phyloP scores from a whole-genome alignment of 2,113 vertebrate species.

The Dunckerocampus dactyliophorus region DNA sequence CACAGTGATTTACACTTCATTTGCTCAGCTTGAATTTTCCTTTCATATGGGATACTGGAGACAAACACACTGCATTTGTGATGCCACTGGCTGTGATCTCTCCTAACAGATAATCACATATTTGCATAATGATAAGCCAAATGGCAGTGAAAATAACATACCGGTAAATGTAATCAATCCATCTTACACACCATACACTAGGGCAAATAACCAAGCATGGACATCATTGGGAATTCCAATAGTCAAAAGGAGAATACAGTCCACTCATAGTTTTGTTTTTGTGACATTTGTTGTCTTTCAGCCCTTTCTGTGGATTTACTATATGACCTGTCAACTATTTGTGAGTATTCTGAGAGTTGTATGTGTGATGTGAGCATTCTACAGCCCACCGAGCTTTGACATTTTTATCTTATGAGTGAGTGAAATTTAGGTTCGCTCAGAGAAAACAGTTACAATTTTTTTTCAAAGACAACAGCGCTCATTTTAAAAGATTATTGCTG shows the following conservation, averaged over 20 bases:
- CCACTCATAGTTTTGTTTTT: constrained; percentile 1
- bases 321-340: not conserved
- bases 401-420: constrained; percentile 45
- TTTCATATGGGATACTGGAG: constrained; percentile 61
- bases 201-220: constrained; percentile 11
- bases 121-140: constrained; percentile 62
- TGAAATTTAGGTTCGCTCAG: constrained; percentile 38
- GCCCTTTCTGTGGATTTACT: not conserved
- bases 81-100: constrained; percentile 61
- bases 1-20: constrained; percentile 64
- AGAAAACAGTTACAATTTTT: constrained; percentile 30
- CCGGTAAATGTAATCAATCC: not conserved
- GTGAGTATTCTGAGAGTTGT: not conserved
- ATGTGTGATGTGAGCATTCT: constrained; percentile 14
- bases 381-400: constrained; percentile 25
- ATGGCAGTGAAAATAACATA: not conserved
- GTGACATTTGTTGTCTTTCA: not conserved
- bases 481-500: constrained; percentile 68
- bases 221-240: not conserved
- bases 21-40: constrained; percentile 60
- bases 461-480: constrained; percentile 32
- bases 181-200: constrained; percentile 5
- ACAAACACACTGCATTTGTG: constrained; percentile 63
- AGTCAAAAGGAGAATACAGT: not conserved
- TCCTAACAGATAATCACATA: constrained; percentile 65